Percentiles rank a stretch among this genome's conserved stretches.
These are phyloP conservation scores for Rhineura floridana DNA, from an alignment of 2,113 vertebrate species.

Conservation along the genomic window DNA sequence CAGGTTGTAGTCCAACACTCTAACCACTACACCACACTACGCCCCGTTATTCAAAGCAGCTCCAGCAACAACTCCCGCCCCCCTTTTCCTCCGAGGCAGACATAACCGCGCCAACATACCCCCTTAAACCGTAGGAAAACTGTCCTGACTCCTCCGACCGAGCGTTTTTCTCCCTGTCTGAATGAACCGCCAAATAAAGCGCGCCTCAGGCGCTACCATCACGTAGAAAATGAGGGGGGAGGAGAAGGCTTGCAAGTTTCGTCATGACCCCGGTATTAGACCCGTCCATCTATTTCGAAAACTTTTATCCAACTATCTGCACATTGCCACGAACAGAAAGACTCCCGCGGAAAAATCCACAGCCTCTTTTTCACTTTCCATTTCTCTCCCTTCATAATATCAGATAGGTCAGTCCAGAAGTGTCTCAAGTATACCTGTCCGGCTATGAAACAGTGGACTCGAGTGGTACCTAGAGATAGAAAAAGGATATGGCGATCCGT, in stretches of 20 bases:
- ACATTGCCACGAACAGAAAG: too few relatives aligned
- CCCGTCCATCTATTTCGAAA: too few relatives aligned
- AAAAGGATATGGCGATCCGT: neutral
- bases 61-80: neutral
- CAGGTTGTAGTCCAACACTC: too few relatives aligned
- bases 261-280: neutral
- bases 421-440: rapidly evolving
- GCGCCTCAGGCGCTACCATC: neutral
- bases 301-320: rapidly evolving
- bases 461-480: neutral
- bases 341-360: too few relatives aligned
- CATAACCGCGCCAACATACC: neutral
- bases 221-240: rapidly evolving
- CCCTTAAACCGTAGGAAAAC: too few relatives aligned
- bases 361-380: neutral
- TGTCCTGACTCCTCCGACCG: rapidly evolving
- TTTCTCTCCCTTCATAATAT: neutral
- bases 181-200: neutral
- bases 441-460: neutral
- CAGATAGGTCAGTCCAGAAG: neutral
- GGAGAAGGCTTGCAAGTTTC: rapidly evolving
- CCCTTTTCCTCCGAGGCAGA: neutral
- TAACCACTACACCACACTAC: neutral
- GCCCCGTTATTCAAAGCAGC: neutral
- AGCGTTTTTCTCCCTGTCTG: neutral